phyloP scores from a whole-genome alignment of 2,888 invertebrate species.

The Drosophila anceps region DNA sequence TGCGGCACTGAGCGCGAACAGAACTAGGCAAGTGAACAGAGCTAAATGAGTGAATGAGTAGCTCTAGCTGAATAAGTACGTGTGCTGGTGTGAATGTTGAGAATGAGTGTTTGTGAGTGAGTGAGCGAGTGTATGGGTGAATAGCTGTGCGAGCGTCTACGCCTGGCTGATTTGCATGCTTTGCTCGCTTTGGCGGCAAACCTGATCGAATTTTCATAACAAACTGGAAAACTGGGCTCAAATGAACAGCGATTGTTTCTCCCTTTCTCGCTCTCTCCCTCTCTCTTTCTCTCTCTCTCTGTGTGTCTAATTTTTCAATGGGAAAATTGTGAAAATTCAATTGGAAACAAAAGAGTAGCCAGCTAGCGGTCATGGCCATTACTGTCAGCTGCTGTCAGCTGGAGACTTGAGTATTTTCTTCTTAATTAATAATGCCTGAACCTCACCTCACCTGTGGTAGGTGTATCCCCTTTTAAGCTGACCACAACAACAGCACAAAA shows the following conservation, averaged over 20 bases:
- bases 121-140: constrained; percentile 14
- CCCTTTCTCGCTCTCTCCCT: constrained; percentile 29
- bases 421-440: constrained; percentile 63
- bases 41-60: constrained; percentile 50
- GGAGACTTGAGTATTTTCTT: constrained; percentile 27
- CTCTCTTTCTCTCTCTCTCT: constrained; percentile 32
- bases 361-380: constrained; percentile 61
- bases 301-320: constrained; percentile 48
- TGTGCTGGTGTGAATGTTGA: constrained; percentile 1
- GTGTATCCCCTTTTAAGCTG: constrained; percentile 29
- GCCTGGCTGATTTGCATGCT: constrained; percentile 62
- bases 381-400: constrained; percentile 37
- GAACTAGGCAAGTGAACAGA: constrained; percentile 34
- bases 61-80: constrained; percentile 10
- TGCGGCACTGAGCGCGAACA: constrained; percentile 29
- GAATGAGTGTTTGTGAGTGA: constrained; percentile 4
- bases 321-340: constrained; percentile 46
- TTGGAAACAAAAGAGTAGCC: constrained; percentile 32
- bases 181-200: constrained; percentile 43
- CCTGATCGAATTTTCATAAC: constrained; percentile 49
- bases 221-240: constrained; percentile 57
- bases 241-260: constrained; percentile 17
- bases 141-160: constrained; percentile 16
- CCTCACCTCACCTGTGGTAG: constrained; percentile 13
- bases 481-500: constrained; percentile 18